Base-by-base conservation (phyloP, 2,113 vertebrate genomes). In the Cyrtonyx montezumae region DNA sequence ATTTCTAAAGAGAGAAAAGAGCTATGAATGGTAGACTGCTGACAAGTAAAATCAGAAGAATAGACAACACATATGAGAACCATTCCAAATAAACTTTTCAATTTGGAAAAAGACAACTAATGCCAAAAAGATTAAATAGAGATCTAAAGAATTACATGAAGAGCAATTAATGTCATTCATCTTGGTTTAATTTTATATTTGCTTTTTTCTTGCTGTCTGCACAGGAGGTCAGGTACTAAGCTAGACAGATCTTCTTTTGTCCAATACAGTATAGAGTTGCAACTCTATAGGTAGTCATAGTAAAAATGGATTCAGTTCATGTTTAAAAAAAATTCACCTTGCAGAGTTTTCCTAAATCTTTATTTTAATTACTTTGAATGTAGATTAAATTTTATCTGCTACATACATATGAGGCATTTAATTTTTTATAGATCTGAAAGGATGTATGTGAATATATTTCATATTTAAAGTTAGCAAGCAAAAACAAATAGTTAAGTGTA, bases 21-120 rank as follows among this genome's bases (percentile, higher is more conserved):
- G 43, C 51, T 6, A 17, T 28, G 8, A 37, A 26, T 26, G 2
- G 0, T 26, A 79, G 25, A 17, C 8, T 40, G 34, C 6, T 61
- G 43, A 65, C 15, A 61, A 65, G 26, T 10, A 34, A 34, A n/a
- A 12, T 58, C 11, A 45, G 21, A 87, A 58, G 19, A 84, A 56
- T 4, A 76, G 7, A 11, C 11, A 66, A 49, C 0, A 0, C 3
- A 2, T 6, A 36, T 61, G 62, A 56, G 81, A 61, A 21, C 12
- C 1, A 0, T 51, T 84, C 32, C 25, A 80, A 83, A 55, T 10
- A 69, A 88, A 37, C 30, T 70, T 83, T 82, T 32, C 37, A 22
- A 9, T 65, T 84, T 48, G 48, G 36, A 80, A 19, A 73, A 90
- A 80, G 46, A 19, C 0, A 4, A 42, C 8, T 79, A 45, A 22